Conservation (phyloP, 2,113 vertebrate species). For the Calcarius ornatus region DNA sequence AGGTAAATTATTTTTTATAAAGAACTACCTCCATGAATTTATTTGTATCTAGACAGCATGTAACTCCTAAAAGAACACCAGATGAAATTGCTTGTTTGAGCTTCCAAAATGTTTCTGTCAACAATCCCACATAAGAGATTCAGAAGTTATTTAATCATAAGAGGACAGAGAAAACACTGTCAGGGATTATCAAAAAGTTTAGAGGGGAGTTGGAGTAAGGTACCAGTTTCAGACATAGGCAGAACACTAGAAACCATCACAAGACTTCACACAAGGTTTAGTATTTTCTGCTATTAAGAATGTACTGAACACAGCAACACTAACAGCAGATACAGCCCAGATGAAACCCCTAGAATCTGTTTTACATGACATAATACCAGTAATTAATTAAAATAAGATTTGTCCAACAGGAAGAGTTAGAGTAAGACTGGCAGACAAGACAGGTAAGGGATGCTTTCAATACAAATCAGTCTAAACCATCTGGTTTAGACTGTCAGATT, state of each 20-base stretch:
- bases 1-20: not conserved
- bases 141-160: not conserved
- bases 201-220: not conserved
- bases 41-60: not conserved
- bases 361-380: not conserved
- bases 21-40: not conserved
- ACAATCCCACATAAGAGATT: not conserved
- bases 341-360: not conserved
- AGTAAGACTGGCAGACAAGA: not conserved
- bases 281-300: not conserved
- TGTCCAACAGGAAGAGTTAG: not conserved
- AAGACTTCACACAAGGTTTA: not conserved
- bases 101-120: not conserved
- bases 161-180: not conserved
- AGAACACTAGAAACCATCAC: not conserved
- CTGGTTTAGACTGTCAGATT: not conserved
- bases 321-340: not conserved
- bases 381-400: not conserved
- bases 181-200: not conserved
- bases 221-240: not conserved
- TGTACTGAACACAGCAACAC: not conserved
- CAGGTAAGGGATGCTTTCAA: not conserved
- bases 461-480: not conserved
- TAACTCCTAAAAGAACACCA: not conserved
- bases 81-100: not conserved